phyloP scores from a whole-genome alignment of 2,888 invertebrate genomes.

The Eupithecia centaureata region DNA sequence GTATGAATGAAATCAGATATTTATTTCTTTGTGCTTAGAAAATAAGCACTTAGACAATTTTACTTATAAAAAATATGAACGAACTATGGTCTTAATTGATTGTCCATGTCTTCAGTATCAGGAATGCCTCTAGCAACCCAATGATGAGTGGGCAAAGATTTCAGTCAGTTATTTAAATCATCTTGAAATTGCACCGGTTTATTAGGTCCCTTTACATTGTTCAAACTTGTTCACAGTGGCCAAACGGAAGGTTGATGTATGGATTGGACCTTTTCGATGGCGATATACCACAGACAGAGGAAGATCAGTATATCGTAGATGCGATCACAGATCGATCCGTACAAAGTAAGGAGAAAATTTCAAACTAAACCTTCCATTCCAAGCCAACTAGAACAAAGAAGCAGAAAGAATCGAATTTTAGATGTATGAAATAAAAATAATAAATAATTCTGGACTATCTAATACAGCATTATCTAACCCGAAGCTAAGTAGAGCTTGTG shows the following conservation, averaged over 20 bases:
- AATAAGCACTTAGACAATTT: too few relatives aligned
- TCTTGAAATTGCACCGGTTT: not conserved
- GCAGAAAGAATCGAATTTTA: not conserved
- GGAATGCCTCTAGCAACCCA: too few relatives aligned
- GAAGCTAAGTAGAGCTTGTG: too few relatives aligned
- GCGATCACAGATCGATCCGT: conserved; percentile 73
- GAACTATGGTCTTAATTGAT: too few relatives aligned
- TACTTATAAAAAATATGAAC: too few relatives aligned
- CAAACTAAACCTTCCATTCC: not conserved
- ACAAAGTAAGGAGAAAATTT: conserved; percentile 56
- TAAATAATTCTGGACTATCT: too few relatives aligned
- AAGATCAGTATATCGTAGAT: conserved; percentile 72
- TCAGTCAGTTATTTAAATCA: not conserved
- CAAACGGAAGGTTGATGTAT: conserved; percentile 64
- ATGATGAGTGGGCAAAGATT: too few relatives aligned
- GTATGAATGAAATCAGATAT: too few relatives aligned
- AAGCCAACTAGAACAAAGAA: not conserved
- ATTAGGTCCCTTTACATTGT: not conserved
- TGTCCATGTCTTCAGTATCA: too few relatives aligned
- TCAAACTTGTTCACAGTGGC: conserved; percentile 62
- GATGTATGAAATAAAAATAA: conserved; percentile 1
- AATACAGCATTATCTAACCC: too few relatives aligned
- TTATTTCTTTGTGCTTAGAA: too few relatives aligned
- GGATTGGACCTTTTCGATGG: conserved; percentile 73
- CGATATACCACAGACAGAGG: conserved; percentile 64